These are phyloP conservation scores for Parapristionchus giblindavisi DNA, from an alignment of 2,888 invertebrate species.

Conservation along the genomic window DNA sequence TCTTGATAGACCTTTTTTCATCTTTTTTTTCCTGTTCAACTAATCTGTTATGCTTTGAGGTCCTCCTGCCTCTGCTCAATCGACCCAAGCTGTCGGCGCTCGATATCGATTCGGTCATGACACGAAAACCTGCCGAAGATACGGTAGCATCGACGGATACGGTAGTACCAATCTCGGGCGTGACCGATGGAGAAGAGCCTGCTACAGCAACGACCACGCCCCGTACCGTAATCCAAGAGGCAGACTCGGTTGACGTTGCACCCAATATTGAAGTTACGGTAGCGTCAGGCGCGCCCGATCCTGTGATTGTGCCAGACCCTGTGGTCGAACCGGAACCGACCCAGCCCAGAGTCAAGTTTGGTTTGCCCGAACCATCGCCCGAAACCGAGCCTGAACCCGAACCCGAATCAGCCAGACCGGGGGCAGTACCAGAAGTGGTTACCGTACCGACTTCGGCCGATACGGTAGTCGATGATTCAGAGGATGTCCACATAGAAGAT, in stretches of 20 bases:
- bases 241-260: too few species aligned
- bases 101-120: conserved; percentile 48
- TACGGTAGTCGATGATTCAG: not conserved
- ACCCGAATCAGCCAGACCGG: too few species aligned
- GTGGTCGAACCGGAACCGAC: not conserved
- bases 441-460: not conserved
- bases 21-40: not conserved
- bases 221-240: too few species aligned
- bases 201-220: not conserved
- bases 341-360: too few species aligned
- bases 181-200: not conserved
- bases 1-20: not conserved
- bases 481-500: conserved; percentile 5
- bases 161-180: not conserved
- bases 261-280: not conserved
- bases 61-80: conserved; percentile 44
- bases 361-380: too few species aligned
- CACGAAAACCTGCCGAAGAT: conserved; percentile 17
- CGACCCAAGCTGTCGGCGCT: conserved; percentile 48
- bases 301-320: not conserved
- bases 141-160: conserved; percentile 1
- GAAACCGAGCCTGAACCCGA: too few species aligned
- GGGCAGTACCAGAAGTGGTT: not conserved
- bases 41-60: not conserved
- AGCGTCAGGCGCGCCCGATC: too few species aligned